Base-by-base conservation (phyloP, 1,140 invertebrate species). In the Metopolophium dirhodum region DNA sequence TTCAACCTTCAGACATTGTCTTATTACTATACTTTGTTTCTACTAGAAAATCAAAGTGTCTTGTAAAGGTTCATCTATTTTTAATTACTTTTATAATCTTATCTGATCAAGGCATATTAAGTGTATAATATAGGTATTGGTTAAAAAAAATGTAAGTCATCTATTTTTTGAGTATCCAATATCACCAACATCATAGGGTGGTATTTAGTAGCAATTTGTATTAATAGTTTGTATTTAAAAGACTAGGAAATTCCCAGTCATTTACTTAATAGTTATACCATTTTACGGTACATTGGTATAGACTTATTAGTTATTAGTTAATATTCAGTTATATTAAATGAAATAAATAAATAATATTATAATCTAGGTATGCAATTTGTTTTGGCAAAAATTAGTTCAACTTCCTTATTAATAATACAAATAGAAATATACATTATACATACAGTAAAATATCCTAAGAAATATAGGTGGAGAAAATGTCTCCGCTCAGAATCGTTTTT, bases 1-100 rank as follows among this genome's bases (percentile, higher is more conserved):
- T 47, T 86, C 41, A 86, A 86, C 83, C 83, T 41, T 86, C 83
- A 45, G 30, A 77, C 61, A 77, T 77, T 77, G 61, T 77, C 11
- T 77, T 18, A 77, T 77, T 77, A 77, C 61, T 77, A 77, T 77
- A 77, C 61, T 77, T 35, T 77, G 30, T 77, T 77, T n/a, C 61
- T n/a, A 77, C 30, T 77, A 7, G 51, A 54, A 54, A 54, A 54
- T 54, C 51, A 4, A 54, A 22, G 61, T n/a, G 18, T 77, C 14
- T 68, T 68, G 0, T 68, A n/a, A n/a, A n/a, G 61, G 61, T 77
- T 77, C 30, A 18, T 77, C 61, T 77, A n/a, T 77, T 68, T 68
- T 77, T 77, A 77, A 77, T 77, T 77, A 77, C 11, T 18, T 77
- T n/a, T 77, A 18, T n/a, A n/a, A 18, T 77, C 11, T 77, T 18